Evolutionary conservation across 2,888 invertebrate species (phyloP).

Genomic region (Platycheirus rosarum): DNA sequence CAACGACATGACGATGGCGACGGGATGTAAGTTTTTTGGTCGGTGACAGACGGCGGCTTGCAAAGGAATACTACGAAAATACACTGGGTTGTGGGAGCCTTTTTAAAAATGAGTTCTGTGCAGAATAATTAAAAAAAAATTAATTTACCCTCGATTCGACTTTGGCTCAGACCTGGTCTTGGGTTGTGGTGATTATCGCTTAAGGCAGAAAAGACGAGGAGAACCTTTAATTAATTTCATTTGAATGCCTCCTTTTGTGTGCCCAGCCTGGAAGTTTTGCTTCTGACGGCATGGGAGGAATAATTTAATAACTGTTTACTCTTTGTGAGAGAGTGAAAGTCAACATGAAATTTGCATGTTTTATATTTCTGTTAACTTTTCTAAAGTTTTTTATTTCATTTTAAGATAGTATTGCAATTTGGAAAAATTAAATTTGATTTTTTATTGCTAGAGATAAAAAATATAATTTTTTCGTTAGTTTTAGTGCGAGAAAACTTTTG

Average conservation of each 20-base stretch:
- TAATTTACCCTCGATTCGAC: slow-evolving; percentile 62
- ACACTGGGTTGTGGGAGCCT: slow-evolving; percentile 15
- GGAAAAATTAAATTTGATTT: too few species aligned
- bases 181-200: slow-evolving; percentile 63
- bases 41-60: neutral
- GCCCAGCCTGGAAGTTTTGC: slow-evolving; percentile 19
- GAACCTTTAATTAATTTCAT: slow-evolving; percentile 72
- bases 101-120: slow-evolving; percentile 62
- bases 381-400: slow-evolving; percentile 1
- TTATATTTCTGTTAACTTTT: slow-evolving; percentile 55
- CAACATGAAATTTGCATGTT: slow-evolving; percentile 49
- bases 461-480: too few species aligned
- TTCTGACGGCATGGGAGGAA: slow-evolving; percentile 54
- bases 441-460: too few species aligned
- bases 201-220: slow-evolving; percentile 50
- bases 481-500: too few species aligned
- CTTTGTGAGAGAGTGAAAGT: slow-evolving; percentile 40
- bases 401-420: slow-evolving; percentile 10
- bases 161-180: slow-evolving; percentile 13
- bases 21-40: slow-evolving; percentile 42
- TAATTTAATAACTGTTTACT: slow-evolving; percentile 65
- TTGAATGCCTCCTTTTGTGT: slow-evolving; percentile 66
- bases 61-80: slow-evolving; percentile 52
- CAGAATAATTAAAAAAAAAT: slow-evolving; percentile 72
- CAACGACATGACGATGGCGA: neutral